Conservation (phyloP, 2,797 vertebrate species). For the Spea hammondii region DNA sequence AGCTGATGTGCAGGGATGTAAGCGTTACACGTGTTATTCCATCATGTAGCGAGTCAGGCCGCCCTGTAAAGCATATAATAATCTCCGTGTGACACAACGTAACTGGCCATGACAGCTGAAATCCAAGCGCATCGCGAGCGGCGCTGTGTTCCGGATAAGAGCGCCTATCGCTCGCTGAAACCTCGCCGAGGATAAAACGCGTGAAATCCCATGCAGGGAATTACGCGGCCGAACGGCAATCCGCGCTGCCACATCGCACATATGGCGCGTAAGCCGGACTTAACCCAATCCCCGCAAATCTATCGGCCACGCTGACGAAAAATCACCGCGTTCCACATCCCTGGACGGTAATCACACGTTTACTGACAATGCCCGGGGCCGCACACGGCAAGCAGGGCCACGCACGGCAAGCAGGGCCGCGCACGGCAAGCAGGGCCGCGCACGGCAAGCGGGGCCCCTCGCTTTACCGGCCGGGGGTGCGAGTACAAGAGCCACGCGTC, state of each 20-base stretch:
- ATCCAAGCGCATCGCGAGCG: slow-evolving; percentile 52
- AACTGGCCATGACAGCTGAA: slow-evolving; percentile 60
- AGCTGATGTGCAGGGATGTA: too few species aligned
- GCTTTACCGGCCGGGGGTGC: too few species aligned
- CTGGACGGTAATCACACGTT: slow-evolving; percentile 18
- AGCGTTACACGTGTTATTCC: too few species aligned
- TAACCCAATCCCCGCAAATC: slow-evolving; percentile 71
- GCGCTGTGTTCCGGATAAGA: slow-evolving; percentile 62
- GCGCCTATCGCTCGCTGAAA: slow-evolving; percentile 62
- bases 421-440: too few species aligned
- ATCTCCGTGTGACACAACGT: slow-evolving; percentile 67
- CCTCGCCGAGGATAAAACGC: slow-evolving; percentile 57
- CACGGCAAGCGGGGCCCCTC: too few species aligned
- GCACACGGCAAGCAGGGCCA: not conserved
- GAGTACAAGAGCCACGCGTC: too few species aligned
- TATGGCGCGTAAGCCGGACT: slow-evolving; percentile 68
- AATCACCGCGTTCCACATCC: not conserved
- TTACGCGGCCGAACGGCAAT: slow-evolving; percentile 65
- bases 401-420: too few species aligned
- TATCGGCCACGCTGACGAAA: slow-evolving; percentile 70
- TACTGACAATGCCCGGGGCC: not conserved
- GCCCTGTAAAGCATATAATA: slow-evolving; percentile 58
- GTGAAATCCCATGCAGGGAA: slow-evolving; percentile 56
- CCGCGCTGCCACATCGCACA: slow-evolving; percentile 64
- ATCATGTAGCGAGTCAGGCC: slow-evolving; percentile 13